Evolutionary conservation across 1,140 invertebrate species (phyloP).

Genomic region (Teleogryllus occipitalis): DNA sequence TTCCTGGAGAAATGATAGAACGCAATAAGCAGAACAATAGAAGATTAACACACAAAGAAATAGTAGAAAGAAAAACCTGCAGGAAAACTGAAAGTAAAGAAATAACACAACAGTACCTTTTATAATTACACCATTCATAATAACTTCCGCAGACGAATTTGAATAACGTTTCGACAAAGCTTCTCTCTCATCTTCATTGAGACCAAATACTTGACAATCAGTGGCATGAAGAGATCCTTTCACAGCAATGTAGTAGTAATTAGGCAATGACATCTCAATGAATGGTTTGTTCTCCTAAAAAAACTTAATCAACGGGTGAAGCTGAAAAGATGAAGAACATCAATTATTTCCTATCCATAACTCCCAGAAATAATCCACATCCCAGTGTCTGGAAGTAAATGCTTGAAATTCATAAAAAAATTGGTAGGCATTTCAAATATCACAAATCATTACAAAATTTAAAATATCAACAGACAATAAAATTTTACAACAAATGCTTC

Average conservation of each 20-base stretch:
- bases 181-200: constrained; percentile 53
- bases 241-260: constrained; percentile 57
- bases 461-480: no score
- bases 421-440: not conserved
- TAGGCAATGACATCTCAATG: constrained; percentile 3
- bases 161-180: constrained; percentile 59
- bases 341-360: not conserved
- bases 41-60: no score
- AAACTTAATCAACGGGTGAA: not conserved
- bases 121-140: constrained; percentile 57
- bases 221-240: constrained; percentile 64
- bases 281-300: not conserved
- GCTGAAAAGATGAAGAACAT: not conserved
- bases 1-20: not conserved
- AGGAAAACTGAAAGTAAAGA: no score
- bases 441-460: no score
- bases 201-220: constrained; percentile 64
- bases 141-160: constrained; percentile 47
- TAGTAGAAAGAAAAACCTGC: no score
- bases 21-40: no score
- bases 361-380: no score
- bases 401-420: not conserved
- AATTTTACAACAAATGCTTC: no score
- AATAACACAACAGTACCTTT: constrained; percentile 38
- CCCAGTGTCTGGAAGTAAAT: no score